These are phyloP conservation scores for Ciconia boyciana DNA, from an alignment of 2,113 vertebrate genomes.

Conservation along the genomic window DNA sequence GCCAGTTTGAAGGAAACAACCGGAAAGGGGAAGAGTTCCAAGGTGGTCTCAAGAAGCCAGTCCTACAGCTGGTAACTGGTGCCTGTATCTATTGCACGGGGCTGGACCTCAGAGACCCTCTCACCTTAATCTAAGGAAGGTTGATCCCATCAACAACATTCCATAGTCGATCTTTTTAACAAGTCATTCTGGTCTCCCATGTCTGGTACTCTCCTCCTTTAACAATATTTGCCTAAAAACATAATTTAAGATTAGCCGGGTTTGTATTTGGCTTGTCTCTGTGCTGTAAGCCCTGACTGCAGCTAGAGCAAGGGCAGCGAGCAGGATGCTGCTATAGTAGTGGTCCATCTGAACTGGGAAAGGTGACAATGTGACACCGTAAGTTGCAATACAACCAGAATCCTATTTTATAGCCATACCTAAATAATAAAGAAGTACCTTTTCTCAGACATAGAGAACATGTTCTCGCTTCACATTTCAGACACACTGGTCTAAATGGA, in stretches of 20 bases:
- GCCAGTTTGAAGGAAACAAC: neutral
- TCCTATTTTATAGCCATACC: neutral
- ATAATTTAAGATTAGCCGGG: neutral
- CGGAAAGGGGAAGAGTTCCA: too few relatives aligned
- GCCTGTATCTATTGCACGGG: fast-evolving
- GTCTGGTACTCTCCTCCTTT: too few relatives aligned
- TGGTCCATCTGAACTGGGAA: too few relatives aligned
- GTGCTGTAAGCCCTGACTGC: neutral
- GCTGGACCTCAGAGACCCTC: neutral
- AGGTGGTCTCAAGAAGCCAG: neutral
- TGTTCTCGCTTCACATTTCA: fast-evolving
- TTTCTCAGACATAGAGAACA: neutral
- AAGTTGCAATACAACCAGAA: too few relatives aligned
- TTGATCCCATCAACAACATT: neutral
- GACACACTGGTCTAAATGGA: fast-evolving
- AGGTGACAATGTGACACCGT: neutral
- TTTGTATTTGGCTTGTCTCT: neutral
- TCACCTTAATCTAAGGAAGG: neutral
- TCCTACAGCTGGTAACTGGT: neutral
- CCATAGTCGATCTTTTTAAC: neutral
- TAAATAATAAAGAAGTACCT: neutral
- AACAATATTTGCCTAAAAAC: too few relatives aligned
- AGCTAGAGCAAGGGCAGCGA: neutral
- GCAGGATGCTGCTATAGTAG: fast-evolving
- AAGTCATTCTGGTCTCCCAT: neutral